phyloP scores from a whole-genome alignment of 2,113 vertebrate species.

The Antigone vipio region DNA sequence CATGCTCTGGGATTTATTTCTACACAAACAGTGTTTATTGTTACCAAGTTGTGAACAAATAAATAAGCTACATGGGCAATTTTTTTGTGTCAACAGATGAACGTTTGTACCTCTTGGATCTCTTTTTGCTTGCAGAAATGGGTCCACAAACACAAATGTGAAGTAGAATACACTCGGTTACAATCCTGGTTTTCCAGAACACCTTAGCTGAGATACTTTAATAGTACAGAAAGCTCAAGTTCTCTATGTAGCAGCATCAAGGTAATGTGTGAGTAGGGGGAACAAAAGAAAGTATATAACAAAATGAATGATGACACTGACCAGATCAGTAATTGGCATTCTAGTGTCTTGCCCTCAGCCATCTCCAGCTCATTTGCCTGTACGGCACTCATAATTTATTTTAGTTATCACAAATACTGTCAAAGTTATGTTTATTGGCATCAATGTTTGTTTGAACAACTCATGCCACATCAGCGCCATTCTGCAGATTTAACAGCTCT shows the following conservation, averaged over 20 bases:
- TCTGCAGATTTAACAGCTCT: not conserved
- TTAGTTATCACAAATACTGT: not conserved
- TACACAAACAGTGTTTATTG: not conserved
- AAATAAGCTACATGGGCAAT: not conserved
- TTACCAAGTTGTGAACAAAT: not conserved
- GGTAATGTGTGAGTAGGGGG: accelerated
- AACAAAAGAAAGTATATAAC: not conserved
- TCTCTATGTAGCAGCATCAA: not conserved
- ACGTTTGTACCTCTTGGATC: not conserved
- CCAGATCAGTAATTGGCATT: not conserved
- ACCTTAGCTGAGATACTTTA: not conserved
- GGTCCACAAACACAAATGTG: not conserved
- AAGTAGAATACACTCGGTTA: not conserved
- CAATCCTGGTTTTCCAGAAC: not conserved
- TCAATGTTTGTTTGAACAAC: not conserved
- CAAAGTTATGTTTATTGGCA: not conserved
- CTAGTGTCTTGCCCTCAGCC: not conserved
- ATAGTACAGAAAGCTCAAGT: not conserved
- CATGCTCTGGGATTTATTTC: not conserved
- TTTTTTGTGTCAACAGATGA: not conserved
- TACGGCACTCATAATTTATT: not conserved
- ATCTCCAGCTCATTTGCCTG: not conserved
- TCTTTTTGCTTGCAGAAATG: not conserved
- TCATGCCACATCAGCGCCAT: not conserved
- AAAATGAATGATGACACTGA: not conserved